Evolutionary conservation across 2,888 invertebrate genomes (phyloP), one percentile per base, ranked within the genome.

Genomic region (Adelognathus sp.): DNA sequence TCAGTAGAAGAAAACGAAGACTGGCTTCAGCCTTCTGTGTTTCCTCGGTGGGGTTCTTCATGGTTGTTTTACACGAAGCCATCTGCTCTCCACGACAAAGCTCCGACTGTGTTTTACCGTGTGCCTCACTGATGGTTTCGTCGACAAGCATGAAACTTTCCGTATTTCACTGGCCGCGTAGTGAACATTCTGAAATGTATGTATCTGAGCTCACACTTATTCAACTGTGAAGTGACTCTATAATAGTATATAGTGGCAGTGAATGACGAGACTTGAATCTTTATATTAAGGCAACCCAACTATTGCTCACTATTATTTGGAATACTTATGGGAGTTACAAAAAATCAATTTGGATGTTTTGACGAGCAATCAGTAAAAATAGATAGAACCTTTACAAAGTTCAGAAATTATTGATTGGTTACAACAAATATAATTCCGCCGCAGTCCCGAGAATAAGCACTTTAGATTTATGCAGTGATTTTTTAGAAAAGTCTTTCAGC

Each of bases 61-160:
- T 64, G 44, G 41, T 31, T 60, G 61, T 54, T 63, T 71, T 67
- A 77, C 79, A 72, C 78, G 80, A 41, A 64, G 76, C 76, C 76
- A 80, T 78, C 70, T 74, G 80, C 76, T 81, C 70, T 80, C 75
- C 72, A 81, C 75, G 75, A 77, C 46, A 75, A 78, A 73, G 54
- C 66, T 64, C 58, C 33, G 36, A 36, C 64, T 50, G 63, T 63
- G 27, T 16, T 50, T 39, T 27, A 41, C 60, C 27, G 44, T 31
- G 60, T 18, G 60, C 58, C 36, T 36, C n/a, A 9, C 14, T 44
- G 56, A 9, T 41, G 29, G 14, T 24, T 39, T n/a, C 4, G 60
- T 21, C 39, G 21, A 7, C 24, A 39, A 21, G 5, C 39, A 21
- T 24, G n/a, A 27, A 36, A 24, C 39, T 39, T 7, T 60, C 24